These are phyloP conservation scores for Mus musculus DNA, from an alignment of 2,113 vertebrate genomes.

Conservation along the genomic window DNA sequence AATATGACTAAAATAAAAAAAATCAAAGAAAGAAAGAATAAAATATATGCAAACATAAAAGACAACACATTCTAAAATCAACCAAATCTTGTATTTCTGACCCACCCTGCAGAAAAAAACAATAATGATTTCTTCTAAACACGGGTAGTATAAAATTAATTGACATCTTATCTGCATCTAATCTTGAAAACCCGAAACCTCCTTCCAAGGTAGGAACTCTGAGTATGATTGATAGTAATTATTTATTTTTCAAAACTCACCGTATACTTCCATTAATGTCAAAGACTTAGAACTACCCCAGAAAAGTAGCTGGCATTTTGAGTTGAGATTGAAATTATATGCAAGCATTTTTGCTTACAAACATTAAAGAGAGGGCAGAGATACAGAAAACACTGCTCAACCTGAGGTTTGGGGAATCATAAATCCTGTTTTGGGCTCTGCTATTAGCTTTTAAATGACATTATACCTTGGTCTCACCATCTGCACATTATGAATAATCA, in stretches of 20 bases:
- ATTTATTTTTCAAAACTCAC: slow-evolving; percentile 18
- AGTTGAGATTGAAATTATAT: slow-evolving; percentile 53
- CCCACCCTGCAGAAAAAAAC: neutral
- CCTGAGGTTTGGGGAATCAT: slow-evolving; percentile 73
- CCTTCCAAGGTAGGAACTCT: neutral
- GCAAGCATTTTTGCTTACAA: slow-evolving; percentile 59
- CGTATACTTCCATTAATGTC: slow-evolving; percentile 8
- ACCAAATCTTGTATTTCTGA: slow-evolving; percentile 27
- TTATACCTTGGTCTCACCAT: slow-evolving; percentile 76
- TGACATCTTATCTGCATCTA: neutral
- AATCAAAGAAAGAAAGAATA: slow-evolving; percentile 35
- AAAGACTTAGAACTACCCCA: neutral
- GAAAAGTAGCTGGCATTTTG: slow-evolving; percentile 54
- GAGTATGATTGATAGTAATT: neutral
- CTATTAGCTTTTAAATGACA: slow-evolving; percentile 70
- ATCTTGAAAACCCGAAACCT: neutral
- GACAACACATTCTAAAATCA: slow-evolving; percentile 17
- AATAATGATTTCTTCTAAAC: neutral
- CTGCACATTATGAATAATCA: slow-evolving; percentile 78
- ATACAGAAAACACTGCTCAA: slow-evolving; percentile 44
- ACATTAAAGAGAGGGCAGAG: slow-evolving; percentile 55
- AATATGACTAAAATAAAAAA: slow-evolving; percentile 18
- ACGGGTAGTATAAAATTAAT: neutral
- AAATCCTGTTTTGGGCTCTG: slow-evolving; percentile 71
- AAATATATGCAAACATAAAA: neutral